A percentile compares a stretch with the other conserved stretches of the same genome.
Evolutionary conservation across 2,113 vertebrate species (phyloP).

Genomic region (Pluvialis apricaria): DNA sequence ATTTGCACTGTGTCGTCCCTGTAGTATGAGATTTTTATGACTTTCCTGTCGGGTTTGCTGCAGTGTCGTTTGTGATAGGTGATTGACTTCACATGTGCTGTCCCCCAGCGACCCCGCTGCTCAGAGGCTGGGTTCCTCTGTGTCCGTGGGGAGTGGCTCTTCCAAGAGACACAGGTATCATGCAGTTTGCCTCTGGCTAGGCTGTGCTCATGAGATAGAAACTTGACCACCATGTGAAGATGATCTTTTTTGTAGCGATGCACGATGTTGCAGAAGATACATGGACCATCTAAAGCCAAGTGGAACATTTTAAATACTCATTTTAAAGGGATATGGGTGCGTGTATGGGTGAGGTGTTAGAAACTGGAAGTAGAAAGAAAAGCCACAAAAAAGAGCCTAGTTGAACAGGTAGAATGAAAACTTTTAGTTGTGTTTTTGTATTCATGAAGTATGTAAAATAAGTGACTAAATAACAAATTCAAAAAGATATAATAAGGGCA

Average conservation of each 20-base stretch:
- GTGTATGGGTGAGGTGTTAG: background rate
- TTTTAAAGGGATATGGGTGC: background rate
- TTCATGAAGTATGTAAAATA: background rate
- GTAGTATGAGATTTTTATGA: background rate
- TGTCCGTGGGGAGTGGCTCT: background rate
- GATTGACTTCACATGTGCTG: background rate
- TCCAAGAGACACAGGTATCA: background rate
- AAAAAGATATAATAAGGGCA: background rate
- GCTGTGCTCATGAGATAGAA: background rate
- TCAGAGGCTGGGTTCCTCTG: background rate
- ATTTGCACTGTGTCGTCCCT: background rate
- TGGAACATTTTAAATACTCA: background rate
- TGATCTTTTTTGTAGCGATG: background rate
- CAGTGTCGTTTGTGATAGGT: background rate
- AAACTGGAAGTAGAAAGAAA: background rate
- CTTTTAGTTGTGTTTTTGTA: background rate
- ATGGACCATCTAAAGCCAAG: background rate
- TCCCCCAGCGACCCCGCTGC: constrained; percentile 1
- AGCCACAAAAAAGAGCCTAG: background rate
- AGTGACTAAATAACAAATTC: background rate
- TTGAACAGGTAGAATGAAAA: background rate
- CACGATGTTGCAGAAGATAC: background rate
- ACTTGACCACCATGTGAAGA: background rate
- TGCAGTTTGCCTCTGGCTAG: background rate
- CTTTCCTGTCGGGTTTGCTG: background rate